Conservation (phyloP, 2,113 vertebrate species). For the Chlamydotis undulata region DNA sequence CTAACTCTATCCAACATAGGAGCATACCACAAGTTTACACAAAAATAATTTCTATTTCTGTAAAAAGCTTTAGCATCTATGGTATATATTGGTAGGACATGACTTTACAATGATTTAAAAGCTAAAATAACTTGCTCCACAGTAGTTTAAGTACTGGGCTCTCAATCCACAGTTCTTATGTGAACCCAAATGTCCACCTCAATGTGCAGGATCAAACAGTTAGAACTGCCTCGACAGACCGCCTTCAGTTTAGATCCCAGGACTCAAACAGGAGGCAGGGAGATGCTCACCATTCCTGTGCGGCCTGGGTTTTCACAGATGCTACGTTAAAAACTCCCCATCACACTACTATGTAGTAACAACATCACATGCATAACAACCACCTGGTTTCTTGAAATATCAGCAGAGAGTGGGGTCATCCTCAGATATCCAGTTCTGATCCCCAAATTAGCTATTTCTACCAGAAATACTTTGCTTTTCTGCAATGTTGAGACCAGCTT, state of each 20-base stretch:
- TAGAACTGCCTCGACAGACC: not conserved
- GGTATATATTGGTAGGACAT: not conserved
- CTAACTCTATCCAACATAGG: not conserved
- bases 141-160: not conserved
- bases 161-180: rapidly evolving
- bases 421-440: not conserved
- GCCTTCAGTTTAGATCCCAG: not conserved
- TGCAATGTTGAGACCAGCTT: not conserved
- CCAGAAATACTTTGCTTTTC: not conserved
- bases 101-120: not conserved
- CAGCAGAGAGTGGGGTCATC: not conserved
- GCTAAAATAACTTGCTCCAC: not conserved
- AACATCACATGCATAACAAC: not conserved
- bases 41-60: not conserved
- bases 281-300: not conserved
- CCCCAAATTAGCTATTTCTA: not conserved
- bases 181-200: not conserved
- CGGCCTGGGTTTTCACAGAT: not conserved
- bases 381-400: not conserved
- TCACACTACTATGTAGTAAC: not conserved
- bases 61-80: not conserved
- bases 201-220: not conserved
- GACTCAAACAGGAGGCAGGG: not conserved
- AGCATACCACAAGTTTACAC: not conserved
- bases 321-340: not conserved